A percentile compares a stretch with the other conserved stretches of the same genome.
phyloP scores from a whole-genome alignment of 2,113 vertebrate genomes.

The Elgaria multicarinata region DNA sequence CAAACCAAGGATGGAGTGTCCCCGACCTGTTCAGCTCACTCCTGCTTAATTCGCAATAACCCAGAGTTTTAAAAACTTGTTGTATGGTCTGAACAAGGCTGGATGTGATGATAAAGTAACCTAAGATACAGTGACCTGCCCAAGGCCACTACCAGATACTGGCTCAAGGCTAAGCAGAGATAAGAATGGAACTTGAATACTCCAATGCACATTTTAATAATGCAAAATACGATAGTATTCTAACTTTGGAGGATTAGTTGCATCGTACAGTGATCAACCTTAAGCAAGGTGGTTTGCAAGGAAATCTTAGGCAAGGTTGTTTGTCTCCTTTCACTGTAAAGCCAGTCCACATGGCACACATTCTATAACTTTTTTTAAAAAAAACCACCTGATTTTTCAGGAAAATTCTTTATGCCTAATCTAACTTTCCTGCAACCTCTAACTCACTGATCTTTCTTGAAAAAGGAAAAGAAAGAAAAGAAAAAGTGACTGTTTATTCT shows the following conservation, averaged over 20 bases:
- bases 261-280: constrained; percentile 16
- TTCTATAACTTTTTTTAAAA: not conserved
- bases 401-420: not conserved
- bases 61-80: too few species aligned
- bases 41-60: too few species aligned
- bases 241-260: constrained; percentile 34
- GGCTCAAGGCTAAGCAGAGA: not conserved
- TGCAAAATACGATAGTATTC: constrained; percentile 43
- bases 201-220: constrained; percentile 24
- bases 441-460: not conserved
- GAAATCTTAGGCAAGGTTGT: constrained; percentile 26
- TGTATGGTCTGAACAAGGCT: too few species aligned
- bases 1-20: too few species aligned
- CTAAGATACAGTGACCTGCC: not conserved
- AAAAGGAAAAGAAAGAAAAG: not conserved
- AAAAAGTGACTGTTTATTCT: not conserved
- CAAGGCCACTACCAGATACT: not conserved
- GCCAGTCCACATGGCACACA: too few species aligned
- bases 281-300: constrained; percentile 14
- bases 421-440: not conserved
- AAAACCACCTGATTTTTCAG: too few species aligned
- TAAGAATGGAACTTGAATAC: not conserved
- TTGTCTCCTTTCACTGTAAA: not conserved
- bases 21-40: too few species aligned
- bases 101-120: not conserved